Evolutionary conservation across 2,113 vertebrate genomes (phyloP).

Genomic region (Anthoscopus minutus): DNA sequence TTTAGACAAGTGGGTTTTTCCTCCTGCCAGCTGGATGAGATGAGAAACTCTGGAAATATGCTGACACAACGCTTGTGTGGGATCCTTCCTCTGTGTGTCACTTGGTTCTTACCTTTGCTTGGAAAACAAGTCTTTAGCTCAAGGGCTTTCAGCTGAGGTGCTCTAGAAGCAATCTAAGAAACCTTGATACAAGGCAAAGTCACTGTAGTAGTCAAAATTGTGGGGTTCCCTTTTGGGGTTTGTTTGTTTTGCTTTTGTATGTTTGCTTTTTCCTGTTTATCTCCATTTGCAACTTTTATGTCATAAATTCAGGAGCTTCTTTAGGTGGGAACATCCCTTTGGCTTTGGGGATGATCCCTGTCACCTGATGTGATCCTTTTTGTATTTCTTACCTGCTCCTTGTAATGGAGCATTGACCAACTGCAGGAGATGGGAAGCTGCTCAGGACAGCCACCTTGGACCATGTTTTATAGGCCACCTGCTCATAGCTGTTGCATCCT

Average conservation of each 20-base stretch:
- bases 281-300: neutral
- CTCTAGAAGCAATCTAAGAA: neutral
- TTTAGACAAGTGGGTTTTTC: slow-evolving; percentile 61
- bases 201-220: neutral
- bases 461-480: neutral
- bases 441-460: neutral
- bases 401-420: fast-evolving
- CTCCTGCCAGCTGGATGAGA: slow-evolving; percentile 49
- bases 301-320: neutral
- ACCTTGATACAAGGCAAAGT: neutral
- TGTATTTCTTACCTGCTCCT: neutral
- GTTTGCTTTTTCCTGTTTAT: neutral
- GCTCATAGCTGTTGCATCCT: neutral
- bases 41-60: slow-evolving; percentile 13
- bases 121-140: neutral
- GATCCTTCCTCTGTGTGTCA: neutral
- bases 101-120: neutral
- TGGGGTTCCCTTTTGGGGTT: neutral
- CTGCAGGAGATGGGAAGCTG: neutral
- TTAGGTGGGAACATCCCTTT: neutral
- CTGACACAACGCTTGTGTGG: slow-evolving; percentile 15
- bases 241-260: neutral
- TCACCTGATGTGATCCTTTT: neutral
- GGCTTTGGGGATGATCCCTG: neutral
- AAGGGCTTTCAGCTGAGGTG: neutral